phyloP scores from a whole-genome alignment of 30 jellyfish, hydroid and myxozoan species.

The Pseudorhiza aurosa region DNA sequence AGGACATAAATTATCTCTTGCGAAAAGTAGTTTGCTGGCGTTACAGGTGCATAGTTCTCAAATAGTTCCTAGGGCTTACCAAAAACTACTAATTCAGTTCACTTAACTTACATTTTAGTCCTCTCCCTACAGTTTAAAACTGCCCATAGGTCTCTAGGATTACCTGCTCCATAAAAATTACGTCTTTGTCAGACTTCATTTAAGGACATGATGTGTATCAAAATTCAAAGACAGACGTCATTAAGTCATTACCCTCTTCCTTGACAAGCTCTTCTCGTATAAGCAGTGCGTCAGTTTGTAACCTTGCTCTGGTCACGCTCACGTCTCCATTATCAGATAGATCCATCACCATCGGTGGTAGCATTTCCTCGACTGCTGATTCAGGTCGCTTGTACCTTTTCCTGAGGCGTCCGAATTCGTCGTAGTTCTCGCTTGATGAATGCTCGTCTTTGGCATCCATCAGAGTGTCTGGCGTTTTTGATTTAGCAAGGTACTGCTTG shows the following conservation, averaged over 20 bases:
- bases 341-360: constrained; percentile 80
- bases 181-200: too few relatives aligned
- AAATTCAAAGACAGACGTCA: too few relatives aligned
- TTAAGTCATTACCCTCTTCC: constrained; percentile 80
- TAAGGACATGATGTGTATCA: too few relatives aligned
- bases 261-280: constrained; percentile 74
- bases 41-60: too few relatives aligned
- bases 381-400: constrained; percentile 80
- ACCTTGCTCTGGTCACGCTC: constrained; percentile 64
- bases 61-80: too few relatives aligned
- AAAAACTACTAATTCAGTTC: too few relatives aligned
- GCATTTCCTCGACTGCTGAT: constrained; percentile 75
- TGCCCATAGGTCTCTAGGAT: too few relatives aligned
- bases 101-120: too few relatives aligned
- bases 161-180: too few relatives aligned
- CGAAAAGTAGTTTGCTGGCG: too few relatives aligned
- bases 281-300: constrained; percentile 56
- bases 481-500: constrained; percentile 47
- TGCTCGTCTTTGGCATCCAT: constrained; percentile 65
- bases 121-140: too few relatives aligned
- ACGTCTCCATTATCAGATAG: constrained; percentile 70
- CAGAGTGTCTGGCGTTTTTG: constrained; percentile 62
- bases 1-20: too few relatives aligned
- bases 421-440: constrained; percentile 71
- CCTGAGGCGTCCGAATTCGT: constrained; percentile 90